These are phyloP conservation scores for Anoura caudifer DNA, from an alignment of 2,113 vertebrate species.

Conservation along the genomic window DNA sequence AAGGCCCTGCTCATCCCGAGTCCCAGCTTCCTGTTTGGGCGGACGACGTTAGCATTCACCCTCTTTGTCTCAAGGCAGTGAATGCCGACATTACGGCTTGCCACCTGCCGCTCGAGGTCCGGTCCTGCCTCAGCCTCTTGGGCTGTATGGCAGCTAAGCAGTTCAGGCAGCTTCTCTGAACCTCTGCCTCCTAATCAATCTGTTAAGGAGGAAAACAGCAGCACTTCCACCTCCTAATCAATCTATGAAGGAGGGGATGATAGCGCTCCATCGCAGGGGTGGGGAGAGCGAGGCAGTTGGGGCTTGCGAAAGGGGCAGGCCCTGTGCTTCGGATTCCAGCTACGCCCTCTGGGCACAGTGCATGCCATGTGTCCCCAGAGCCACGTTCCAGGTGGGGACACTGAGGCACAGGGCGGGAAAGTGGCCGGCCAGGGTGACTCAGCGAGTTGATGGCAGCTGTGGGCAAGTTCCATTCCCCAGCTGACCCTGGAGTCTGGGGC, in stretches of 20 bases:
- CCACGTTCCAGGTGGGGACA: neutral
- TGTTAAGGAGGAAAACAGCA: neutral
- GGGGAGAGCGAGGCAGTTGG: neutral
- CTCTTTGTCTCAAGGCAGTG: neutral
- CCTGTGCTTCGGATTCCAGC: neutral
- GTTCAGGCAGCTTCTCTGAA: neutral
- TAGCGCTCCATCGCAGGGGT: neutral
- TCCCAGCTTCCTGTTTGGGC: neutral
- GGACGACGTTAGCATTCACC: neutral
- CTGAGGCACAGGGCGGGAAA: neutral
- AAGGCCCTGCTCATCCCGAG: neutral
- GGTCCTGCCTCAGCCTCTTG: neutral
- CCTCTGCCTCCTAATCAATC: neutral
- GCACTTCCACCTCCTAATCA: neutral
- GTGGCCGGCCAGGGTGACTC: neutral
- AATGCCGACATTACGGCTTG: neutral
- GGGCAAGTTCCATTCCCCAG: accelerated
- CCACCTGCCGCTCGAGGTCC: neutral
- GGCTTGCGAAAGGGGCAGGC: accelerated
- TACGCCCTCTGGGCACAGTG: neutral
- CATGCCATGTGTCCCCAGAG: neutral
- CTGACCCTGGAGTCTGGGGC: neutral
- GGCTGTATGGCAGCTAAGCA: neutral
- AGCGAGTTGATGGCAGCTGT: accelerated
- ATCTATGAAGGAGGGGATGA: neutral